Percentiles rank a stretch among this genome's conserved stretches.
phyloP scores from a whole-genome alignment of 1,140 invertebrate genomes.

The Neelides sp. region DNA sequence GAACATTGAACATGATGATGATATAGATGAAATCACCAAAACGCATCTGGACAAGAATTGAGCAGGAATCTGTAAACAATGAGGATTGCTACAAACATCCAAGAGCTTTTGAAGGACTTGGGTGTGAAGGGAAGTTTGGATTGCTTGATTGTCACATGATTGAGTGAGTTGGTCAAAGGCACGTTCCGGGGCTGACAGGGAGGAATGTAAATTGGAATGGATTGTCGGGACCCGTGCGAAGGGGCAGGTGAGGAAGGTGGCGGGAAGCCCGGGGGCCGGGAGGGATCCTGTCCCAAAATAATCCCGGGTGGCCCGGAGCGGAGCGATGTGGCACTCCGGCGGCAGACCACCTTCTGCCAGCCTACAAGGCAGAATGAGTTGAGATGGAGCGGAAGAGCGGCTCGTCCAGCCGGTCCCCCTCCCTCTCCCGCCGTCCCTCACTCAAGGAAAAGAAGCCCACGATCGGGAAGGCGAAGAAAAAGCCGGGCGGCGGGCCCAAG shows the following conservation, averaged over 20 bases:
- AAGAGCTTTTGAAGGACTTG: too few species aligned
- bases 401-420: slow-evolving; percentile 20
- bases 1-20: too few species aligned
- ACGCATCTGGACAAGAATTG: too few species aligned
- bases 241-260: not conserved
- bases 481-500: slow-evolving; percentile 13
- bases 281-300: not conserved
- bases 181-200: not conserved
- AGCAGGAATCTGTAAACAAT: too few species aligned
- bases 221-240: not conserved
- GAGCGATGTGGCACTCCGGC: not conserved
- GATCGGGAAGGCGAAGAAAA: slow-evolving; percentile 18
- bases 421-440: slow-evolving; percentile 17
- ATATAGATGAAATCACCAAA: too few species aligned
- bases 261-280: not conserved
- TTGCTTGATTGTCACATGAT: too few species aligned
- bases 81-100: too few species aligned
- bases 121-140: too few species aligned
- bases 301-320: not conserved
- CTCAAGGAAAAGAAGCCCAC: slow-evolving; percentile 21
- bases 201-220: not conserved
- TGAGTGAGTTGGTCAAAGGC: too few species aligned
- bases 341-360: not conserved
- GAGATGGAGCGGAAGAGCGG: slow-evolving; percentile 8
- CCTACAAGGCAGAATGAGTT: too few species aligned